Conservation (phyloP, 1,140 invertebrate genomes). For the Orius insidiosus region DNA sequence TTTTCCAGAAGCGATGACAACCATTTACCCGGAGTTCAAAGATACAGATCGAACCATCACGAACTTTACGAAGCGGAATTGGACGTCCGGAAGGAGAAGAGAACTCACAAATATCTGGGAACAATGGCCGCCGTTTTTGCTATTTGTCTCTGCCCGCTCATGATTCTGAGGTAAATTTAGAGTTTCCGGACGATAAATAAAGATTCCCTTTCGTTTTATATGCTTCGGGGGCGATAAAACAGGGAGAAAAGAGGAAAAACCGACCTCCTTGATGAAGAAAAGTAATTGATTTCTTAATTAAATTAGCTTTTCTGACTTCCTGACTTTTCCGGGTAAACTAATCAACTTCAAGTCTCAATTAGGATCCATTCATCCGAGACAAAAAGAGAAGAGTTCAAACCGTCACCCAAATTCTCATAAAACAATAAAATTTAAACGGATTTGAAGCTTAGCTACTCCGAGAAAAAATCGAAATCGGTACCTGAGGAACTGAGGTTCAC, state of each 20-base stretch:
- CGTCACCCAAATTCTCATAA: too few relatives aligned
- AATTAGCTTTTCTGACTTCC: too few relatives aligned
- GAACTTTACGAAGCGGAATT: slow-evolving; percentile 39
- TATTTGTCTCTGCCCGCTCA: slow-evolving; percentile 45
- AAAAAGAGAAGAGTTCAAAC: too few relatives aligned
- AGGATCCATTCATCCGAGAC: too few relatives aligned
- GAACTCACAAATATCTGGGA: slow-evolving; percentile 46
- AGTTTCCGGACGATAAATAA: not conserved
- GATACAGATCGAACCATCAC: slow-evolving; percentile 17
- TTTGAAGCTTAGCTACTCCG: too few relatives aligned
- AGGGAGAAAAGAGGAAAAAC: not conserved
- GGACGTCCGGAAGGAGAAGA: slow-evolving; percentile 42
- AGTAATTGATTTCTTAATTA: too few relatives aligned
- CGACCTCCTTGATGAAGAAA: too few relatives aligned
- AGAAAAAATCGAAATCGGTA: too few relatives aligned
- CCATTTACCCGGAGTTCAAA: not conserved
- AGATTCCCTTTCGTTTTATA: not conserved
- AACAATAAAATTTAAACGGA: too few relatives aligned
- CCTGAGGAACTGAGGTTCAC: too few relatives aligned
- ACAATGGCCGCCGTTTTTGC: slow-evolving; percentile 45
- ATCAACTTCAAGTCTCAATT: too few relatives aligned
- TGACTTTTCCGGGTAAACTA: too few relatives aligned
- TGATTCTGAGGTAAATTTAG: slow-evolving; percentile 35
- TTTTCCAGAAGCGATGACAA: slow-evolving; percentile 4
- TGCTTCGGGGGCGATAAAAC: slow-evolving; percentile 3